Percentiles rank a stretch among this genome's conserved stretches.
phyloP scores from a whole-genome alignment of 1,140 invertebrate species.

The Trichonephila clavipes region DNA sequence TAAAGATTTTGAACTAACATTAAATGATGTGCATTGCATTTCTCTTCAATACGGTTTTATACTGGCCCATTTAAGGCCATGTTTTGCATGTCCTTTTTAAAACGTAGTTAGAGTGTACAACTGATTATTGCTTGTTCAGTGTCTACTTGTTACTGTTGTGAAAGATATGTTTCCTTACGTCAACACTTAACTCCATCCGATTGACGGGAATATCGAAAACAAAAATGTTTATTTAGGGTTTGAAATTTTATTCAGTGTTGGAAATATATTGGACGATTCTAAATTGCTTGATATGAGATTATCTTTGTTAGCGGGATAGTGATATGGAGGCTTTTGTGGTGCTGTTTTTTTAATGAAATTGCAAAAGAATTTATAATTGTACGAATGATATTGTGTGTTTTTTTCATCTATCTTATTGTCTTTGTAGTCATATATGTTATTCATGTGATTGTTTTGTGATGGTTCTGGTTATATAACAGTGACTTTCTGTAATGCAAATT shows the following conservation, averaged over 20 bases:
- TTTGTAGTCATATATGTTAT: too few relatives aligned
- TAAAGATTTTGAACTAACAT: neutral
- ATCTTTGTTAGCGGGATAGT: neutral
- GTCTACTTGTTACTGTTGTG: neutral
- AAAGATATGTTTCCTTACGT: neutral
- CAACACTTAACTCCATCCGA: neutral
- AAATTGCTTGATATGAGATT: neutral
- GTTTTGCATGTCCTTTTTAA: conserved; percentile 22
- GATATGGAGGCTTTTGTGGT: neutral
- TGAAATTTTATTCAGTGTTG: neutral
- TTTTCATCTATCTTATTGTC: too few relatives aligned
- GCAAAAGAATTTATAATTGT: too few relatives aligned
- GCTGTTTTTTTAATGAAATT: neutral
- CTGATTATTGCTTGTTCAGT: neutral
- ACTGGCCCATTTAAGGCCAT: neutral
- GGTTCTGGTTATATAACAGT: too few relatives aligned
- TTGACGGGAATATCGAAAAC: neutral
- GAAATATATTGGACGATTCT: neutral
- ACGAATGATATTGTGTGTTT: too few relatives aligned
- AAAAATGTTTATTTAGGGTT: neutral
- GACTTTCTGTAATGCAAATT: too few relatives aligned
- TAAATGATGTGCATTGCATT: neutral
- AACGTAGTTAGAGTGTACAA: neutral
- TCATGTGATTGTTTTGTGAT: too few relatives aligned
- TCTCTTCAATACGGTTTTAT: neutral